Evolutionary conservation across 1,140 invertebrate genomes (phyloP).

Genomic region (Ephestia elutella): DNA sequence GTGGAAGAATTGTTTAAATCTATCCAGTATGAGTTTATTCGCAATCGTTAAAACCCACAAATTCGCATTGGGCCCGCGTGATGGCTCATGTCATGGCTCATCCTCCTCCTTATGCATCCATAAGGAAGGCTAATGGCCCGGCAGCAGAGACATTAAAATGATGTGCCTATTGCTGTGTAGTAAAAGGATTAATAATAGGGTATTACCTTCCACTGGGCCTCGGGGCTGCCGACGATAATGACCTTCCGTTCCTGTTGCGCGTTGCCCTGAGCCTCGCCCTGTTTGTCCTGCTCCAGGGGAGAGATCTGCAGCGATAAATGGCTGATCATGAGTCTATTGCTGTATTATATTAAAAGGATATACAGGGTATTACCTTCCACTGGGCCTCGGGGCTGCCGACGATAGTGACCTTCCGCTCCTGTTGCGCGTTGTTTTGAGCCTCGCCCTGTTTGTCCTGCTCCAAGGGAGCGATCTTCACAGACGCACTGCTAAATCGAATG

Average conservation of each 20-base stretch:
- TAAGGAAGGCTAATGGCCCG: too few species aligned
- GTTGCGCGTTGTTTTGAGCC: conserved; percentile 75
- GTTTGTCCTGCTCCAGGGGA: conserved; percentile 87
- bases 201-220: conserved; percentile 98
- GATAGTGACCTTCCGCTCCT: conserved; percentile 95
- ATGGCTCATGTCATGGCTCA: too few species aligned
- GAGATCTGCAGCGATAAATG: conserved; percentile 97
- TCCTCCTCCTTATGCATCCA: too few species aligned
- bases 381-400: conserved; percentile 95
- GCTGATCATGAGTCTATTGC: too few species aligned
- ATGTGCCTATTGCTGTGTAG: too few species aligned
- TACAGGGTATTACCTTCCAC: conserved; percentile 85
- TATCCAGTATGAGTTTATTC: too few species aligned
- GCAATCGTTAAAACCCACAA: too few species aligned
- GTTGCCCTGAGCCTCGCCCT: conserved; percentile 67
- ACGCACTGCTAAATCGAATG: conserved; percentile 95
- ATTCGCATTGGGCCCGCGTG: too few species aligned
- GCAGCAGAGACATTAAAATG: too few species aligned
- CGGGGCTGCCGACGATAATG: conserved; percentile 94
- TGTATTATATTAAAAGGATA: background rate
- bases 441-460: conserved; percentile 84
- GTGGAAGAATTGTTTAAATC: too few species aligned
- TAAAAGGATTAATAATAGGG: too few species aligned
- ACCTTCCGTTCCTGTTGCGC: conserved; percentile 92
- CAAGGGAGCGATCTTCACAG: conserved; percentile 92